A percentile compares a stretch with the other conserved stretches of the same genome.
Evolutionary conservation across 1,140 invertebrate species (phyloP).

Genomic region (Brachionus asplanchnoidis): DNA sequence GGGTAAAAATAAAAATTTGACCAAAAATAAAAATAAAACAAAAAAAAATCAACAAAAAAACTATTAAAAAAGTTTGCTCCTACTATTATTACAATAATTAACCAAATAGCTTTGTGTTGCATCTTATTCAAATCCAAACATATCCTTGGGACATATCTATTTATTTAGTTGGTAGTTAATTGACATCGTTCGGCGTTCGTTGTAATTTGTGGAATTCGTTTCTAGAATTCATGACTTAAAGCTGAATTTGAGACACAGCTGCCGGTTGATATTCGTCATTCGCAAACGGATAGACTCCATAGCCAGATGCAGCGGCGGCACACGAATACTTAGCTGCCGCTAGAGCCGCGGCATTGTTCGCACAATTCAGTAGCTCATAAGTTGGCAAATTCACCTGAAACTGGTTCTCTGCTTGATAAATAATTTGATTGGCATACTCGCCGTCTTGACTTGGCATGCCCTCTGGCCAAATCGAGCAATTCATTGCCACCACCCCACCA

Average conservation of each 20-base stretch:
- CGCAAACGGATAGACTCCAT: conserved; percentile 24
- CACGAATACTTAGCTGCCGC: conserved; percentile 40
- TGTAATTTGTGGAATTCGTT: background rate
- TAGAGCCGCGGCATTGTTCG: conserved; percentile 25
- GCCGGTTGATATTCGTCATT: conserved; percentile 16
- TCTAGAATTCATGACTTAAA: background rate
- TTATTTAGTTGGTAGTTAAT: background rate
- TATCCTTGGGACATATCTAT: conserved; percentile 12
- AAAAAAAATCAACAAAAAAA: background rate
- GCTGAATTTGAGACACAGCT: conserved; percentile 41
- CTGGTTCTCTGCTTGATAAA: background rate
- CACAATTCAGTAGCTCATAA: conserved; percentile 2
- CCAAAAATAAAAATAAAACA: background rate
- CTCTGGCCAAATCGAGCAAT: background rate
- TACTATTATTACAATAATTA: conserved; percentile 32
- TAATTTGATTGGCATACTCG: background rate
- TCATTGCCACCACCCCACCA: background rate
- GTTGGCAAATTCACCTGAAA: conserved; percentile 23
- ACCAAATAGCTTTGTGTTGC: background rate
- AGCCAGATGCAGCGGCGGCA: conserved; percentile 4
- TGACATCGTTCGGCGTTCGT: background rate
- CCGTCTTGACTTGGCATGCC: background rate
- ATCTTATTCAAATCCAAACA: background rate
- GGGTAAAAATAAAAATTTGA: background rate
- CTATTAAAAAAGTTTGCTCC: background rate